phyloP scores from a whole-genome alignment of 2,888 invertebrate species.

The Caenorhabditis virilis region DNA sequence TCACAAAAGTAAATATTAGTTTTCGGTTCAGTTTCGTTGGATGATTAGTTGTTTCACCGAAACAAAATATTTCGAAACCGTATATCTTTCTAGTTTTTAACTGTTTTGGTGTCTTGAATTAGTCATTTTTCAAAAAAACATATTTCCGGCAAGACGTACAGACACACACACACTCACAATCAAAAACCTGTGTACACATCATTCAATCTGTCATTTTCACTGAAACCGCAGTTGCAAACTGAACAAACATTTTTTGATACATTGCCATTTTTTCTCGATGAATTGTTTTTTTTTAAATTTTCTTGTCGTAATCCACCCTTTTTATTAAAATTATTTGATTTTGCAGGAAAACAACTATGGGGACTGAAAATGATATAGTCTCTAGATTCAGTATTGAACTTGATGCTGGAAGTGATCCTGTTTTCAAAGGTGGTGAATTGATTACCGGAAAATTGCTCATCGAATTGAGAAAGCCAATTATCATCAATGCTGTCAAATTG shows the following conservation, averaged over 20 bases:
- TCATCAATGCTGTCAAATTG: conserved; percentile 48
- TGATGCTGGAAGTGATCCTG: conserved; percentile 41
- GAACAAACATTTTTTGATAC: conserved; percentile 1
- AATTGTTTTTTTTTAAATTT: neutral
- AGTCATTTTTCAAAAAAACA: no score
- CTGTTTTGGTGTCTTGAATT: no score
- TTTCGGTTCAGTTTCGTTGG: no score
- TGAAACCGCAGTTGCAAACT: no score
- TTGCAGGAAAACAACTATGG: conserved; percentile 10
- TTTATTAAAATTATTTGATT: no score
- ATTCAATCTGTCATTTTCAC: no score
- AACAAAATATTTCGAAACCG: no score
- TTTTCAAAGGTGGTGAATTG: conserved; percentile 48
- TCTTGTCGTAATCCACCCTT: neutral
- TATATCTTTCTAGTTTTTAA: no score
- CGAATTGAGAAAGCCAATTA: conserved; percentile 41
- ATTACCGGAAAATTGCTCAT: conserved; percentile 46
- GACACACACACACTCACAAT: no score
- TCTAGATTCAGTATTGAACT: conserved; percentile 42
- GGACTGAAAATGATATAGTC: conserved; percentile 36
- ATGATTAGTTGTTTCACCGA: no score
- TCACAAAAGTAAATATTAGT: no score
- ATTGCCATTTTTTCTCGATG: neutral
- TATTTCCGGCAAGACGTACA: no score
- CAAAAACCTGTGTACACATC: conserved; percentile 4